These are phyloP conservation scores for Solen grandis DNA, from an alignment of 1,140 invertebrate genomes.

Conservation along the genomic window DNA sequence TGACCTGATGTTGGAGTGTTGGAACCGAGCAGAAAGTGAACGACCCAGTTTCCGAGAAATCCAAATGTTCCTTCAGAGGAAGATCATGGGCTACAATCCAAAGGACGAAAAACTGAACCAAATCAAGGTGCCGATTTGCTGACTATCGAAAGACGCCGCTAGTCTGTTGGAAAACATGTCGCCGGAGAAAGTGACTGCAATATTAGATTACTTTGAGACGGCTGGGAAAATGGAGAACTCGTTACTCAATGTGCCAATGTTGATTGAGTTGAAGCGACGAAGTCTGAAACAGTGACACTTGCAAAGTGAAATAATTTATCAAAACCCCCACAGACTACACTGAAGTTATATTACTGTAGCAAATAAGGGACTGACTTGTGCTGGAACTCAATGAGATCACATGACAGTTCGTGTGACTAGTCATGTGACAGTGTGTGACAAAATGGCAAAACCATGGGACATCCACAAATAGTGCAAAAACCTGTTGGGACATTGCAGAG, in stretches of 20 bases:
- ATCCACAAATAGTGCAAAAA: no score
- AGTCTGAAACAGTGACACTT: constrained; percentile 3
- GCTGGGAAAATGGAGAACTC: constrained; percentile 16
- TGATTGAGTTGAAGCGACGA: constrained; percentile 20
- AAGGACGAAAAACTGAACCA: constrained; percentile 78
- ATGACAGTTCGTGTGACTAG: no score
- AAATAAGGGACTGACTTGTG: no score
- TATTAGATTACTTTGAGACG: constrained; percentile 21
- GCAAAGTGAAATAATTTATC: no score
- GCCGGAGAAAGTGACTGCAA: constrained; percentile 30
- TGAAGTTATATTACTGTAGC: no score
- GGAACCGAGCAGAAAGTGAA: constrained; percentile 88
- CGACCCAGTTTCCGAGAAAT: constrained; percentile 95
- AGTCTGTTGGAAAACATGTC: constrained; percentile 19
- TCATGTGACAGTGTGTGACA: no score
- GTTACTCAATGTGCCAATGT: constrained; percentile 17
- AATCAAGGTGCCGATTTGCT: constrained; percentile 76
- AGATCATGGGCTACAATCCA: constrained; percentile 87
- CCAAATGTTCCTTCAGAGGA: constrained; percentile 93
- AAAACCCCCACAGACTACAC: no score
- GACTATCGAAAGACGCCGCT: constrained; percentile 58
- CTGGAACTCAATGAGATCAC: no score
- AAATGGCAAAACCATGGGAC: no score
- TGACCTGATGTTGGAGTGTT: constrained; percentile 96
- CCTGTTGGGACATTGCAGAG: no score